Conservation (phyloP, 2,797 vertebrate species). For the Clarias pachynema region DNA sequence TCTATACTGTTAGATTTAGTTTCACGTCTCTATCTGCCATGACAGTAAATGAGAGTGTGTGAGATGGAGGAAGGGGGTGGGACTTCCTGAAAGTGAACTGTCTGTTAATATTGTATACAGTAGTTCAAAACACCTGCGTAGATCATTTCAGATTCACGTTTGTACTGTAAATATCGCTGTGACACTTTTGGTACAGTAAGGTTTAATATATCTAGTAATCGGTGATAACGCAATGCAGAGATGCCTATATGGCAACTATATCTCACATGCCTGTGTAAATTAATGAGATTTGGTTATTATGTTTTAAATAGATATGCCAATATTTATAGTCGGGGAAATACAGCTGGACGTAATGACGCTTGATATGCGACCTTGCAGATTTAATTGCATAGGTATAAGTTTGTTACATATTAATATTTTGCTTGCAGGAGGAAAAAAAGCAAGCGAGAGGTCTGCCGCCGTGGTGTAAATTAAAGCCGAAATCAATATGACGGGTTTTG, state of each 20-base stretch:
- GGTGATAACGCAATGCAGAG: background rate
- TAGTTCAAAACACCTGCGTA: background rate
- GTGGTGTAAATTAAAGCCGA: constrained; percentile 39
- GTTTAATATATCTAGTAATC: too few relatives aligned
- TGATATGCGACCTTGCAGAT: too few relatives aligned
- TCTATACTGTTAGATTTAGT: background rate
- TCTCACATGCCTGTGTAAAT: background rate
- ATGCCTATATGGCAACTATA: background rate
- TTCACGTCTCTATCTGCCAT: background rate
- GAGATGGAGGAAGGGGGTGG: background rate
- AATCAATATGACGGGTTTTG: background rate
- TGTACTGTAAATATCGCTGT: too few relatives aligned
- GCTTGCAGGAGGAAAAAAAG: background rate
- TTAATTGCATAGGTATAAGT: background rate
- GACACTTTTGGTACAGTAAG: too few relatives aligned
- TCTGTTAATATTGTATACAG: background rate
- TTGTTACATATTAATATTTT: background rate
- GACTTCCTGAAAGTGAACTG: background rate
- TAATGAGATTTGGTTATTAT: constrained; percentile 31
- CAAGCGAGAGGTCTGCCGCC: background rate
- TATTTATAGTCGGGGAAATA: constrained; percentile 7
- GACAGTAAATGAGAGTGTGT: background rate
- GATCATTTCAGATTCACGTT: background rate
- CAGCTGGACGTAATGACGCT: background rate
- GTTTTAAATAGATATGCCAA: constrained; percentile 53